These are phyloP conservation scores for Ophthalmolycus amberensis DNA, from an alignment of 2,113 vertebrate species.

Conservation along the genomic window DNA sequence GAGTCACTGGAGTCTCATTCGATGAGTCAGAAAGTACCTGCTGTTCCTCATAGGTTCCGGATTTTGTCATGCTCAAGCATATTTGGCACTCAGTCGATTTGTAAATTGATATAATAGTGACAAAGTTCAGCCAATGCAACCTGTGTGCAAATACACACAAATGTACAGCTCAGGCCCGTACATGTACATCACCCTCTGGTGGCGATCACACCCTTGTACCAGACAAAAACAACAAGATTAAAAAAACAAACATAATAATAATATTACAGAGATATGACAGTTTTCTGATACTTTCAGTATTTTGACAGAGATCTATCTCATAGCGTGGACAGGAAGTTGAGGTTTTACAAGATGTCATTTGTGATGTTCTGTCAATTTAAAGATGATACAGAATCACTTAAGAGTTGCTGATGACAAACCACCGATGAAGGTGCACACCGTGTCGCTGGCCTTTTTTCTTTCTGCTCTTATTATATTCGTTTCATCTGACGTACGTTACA, in stretches of 20 bases:
- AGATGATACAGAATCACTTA: slow-evolving; percentile 10
- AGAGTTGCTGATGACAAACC: slow-evolving; percentile 30
- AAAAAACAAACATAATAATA: slow-evolving; percentile 36
- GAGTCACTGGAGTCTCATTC: slow-evolving; percentile 52
- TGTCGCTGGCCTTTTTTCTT: slow-evolving; percentile 37
- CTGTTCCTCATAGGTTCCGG: slow-evolving; percentile 30
- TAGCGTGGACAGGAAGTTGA: slow-evolving; percentile 45
- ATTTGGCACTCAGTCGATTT: slow-evolving; percentile 81
- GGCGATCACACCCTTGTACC: slow-evolving; percentile 48
- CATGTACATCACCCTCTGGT: slow-evolving; percentile 57
- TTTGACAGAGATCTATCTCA: slow-evolving; percentile 57
- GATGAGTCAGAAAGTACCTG: slow-evolving; percentile 61
- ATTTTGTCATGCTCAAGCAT: slow-evolving; percentile 68
- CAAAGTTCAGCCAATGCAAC: slow-evolving; percentile 67
- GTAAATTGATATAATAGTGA: slow-evolving; percentile 73
- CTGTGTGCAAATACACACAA: slow-evolving; percentile 64
- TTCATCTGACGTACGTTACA: background rate
- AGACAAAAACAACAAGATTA: slow-evolving; percentile 45
- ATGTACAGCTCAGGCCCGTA: slow-evolving; percentile 63
- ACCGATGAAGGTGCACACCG: slow-evolving; percentile 34
- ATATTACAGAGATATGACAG: slow-evolving; percentile 64
- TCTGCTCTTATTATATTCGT: slow-evolving; percentile 28
- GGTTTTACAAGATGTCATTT: slow-evolving; percentile 54
- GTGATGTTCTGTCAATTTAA: background rate
- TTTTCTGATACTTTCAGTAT: slow-evolving; percentile 66